phyloP scores from a whole-genome alignment of 2,888 invertebrate species.

The Heteromyza rotundicornis region DNA sequence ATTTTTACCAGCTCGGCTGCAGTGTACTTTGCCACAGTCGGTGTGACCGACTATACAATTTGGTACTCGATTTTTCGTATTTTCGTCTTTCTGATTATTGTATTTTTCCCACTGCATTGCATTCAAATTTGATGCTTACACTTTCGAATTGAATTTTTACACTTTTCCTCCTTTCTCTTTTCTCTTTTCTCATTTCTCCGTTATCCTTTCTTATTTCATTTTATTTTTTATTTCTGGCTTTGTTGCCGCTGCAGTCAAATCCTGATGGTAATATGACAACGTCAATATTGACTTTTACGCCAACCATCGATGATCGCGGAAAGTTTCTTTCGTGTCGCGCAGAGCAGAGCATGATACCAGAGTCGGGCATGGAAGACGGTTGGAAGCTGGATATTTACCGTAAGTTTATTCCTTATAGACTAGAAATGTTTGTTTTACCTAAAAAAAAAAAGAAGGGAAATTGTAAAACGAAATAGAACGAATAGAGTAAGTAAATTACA shows the following conservation, averaged over 20 bases:
- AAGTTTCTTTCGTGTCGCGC: conserved; percentile 79
- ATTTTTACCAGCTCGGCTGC: too few species aligned
- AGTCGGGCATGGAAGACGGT: conserved; percentile 77
- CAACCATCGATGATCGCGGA: conserved; percentile 81
- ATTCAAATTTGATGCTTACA: background rate
- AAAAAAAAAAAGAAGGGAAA: too few species aligned
- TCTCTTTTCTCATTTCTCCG: conserved; percentile 10
- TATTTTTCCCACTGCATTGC: too few species aligned
- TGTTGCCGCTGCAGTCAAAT: conserved; percentile 47
- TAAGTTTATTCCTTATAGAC: too few species aligned
- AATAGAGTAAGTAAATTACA: too few species aligned
- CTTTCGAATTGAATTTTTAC: background rate
- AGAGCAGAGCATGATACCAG: conserved; percentile 76
- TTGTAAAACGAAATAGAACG: too few species aligned
- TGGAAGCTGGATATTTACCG: conserved; percentile 85
- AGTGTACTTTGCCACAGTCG: too few species aligned
- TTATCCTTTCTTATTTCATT: conserved; percentile 2
- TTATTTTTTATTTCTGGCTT: too few species aligned
- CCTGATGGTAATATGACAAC: conserved; percentile 77
- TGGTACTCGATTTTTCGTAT: too few species aligned
- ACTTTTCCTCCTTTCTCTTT: background rate
- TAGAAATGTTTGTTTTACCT: too few species aligned
- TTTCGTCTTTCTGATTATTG: too few species aligned
- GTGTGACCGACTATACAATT: too few species aligned
- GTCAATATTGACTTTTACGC: conserved; percentile 77